phyloP scores from a whole-genome alignment of 2,888 invertebrate genomes.

The Anoplius nigerrimus region DNA sequence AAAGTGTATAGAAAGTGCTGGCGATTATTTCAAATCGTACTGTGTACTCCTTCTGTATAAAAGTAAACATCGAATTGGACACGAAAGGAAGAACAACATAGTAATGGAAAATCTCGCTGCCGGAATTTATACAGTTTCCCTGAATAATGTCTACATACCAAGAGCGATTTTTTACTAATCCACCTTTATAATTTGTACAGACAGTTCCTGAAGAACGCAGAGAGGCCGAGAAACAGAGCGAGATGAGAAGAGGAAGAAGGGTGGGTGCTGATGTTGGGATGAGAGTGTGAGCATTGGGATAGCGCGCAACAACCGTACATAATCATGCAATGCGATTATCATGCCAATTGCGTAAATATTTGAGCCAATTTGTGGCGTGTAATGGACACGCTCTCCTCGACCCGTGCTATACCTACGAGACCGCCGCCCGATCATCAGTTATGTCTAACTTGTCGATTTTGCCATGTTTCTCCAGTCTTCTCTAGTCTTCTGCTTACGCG shows the following conservation, averaged over 20 bases:
- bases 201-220: constrained; percentile 45
- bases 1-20: no score
- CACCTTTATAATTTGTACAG: constrained; percentile 63
- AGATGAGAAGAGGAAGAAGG: constrained; percentile 22
- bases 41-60: no score
- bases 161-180: constrained; percentile 64
- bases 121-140: constrained; percentile 53
- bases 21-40: no score
- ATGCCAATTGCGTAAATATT: constrained; percentile 74
- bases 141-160: constrained; percentile 54
- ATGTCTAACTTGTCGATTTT: constrained; percentile 57
- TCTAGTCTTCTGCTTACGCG: not conserved
- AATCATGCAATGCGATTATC: constrained; percentile 73
- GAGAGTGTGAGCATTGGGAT: constrained; percentile 61
- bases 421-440: constrained; percentile 57
- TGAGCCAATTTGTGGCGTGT: constrained; percentile 73
- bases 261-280: constrained; percentile 54
- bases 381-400: constrained; percentile 57
- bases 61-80: no score
- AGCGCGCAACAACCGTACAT: constrained; percentile 71
- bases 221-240: constrained; percentile 14
- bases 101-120: constrained; percentile 42
- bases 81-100: constrained; percentile 11
- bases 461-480: constrained; percentile 16
- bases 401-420: constrained; percentile 47